Base-by-base conservation (phyloP, 2,888 invertebrate species). In the Odontocerum albicorne region DNA sequence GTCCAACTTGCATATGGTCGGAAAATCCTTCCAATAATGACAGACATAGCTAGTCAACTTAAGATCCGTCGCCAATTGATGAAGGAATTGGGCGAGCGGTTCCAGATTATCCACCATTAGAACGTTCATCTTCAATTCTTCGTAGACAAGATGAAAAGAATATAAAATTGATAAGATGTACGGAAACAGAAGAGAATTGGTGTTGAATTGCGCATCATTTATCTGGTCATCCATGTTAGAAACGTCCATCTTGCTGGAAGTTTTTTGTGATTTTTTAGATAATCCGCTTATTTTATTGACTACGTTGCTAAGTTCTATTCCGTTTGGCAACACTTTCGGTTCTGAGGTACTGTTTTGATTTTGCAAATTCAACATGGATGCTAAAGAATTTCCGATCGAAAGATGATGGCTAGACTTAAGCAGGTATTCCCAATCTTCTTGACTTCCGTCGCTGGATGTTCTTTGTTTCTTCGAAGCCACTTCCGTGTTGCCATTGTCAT, bases 21-120 rank as follows among this genome's bases (percentile, higher is more conserved):
- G 94, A 66, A 87, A 92, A 72, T 96, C 96, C 61, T 89, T 73
- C 78, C 90, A 88, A 68, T 96, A 96, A 69, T 92, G 88, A 62
- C 88, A 81, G 1, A 83, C 78, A 64, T 91, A 96, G 19, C 79
- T 72, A 1, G 81, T 74, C 50, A 91, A 74, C 51, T 83, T 81
- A 64, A 96, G 78, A 72, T 95, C 93, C 35, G 80, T 79, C 0
- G 92, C 81, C 35, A 96, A 68, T 66, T 88, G 90, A 66, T 87
- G 84, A 27, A 96, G 71, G 53, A 94, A 81, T 61, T 74, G 67
- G 0, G 86, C 88, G 33, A 96, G 67, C 0, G 85, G 77, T 49
- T 82, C 80, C 57, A 92, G 69, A 63, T 88, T 85, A 51, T 84
- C 84, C 40, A 81, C 80, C 62, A 88, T 72, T 0, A 90, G 73